Percentiles rank a stretch among this genome's conserved stretches.
Conservation (phyloP, 2,888 invertebrate genomes). For the Platycheirus albimanus region DNA sequence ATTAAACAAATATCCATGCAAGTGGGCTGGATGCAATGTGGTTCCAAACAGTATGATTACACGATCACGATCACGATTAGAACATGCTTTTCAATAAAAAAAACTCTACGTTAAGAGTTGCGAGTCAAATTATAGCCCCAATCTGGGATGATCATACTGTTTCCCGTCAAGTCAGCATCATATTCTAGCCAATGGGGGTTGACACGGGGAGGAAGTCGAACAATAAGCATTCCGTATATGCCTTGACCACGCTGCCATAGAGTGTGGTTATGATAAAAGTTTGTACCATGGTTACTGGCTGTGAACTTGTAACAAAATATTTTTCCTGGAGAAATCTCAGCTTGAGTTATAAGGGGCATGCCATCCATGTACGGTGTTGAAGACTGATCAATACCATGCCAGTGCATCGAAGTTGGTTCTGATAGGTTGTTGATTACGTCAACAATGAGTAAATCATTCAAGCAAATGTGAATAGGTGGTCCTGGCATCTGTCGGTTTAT, state of each 20-base stretch:
- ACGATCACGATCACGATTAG: conserved; percentile 79
- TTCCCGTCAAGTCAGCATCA: conserved; percentile 64
- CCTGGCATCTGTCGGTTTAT: conserved; percentile 79
- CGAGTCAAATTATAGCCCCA: conserved; percentile 79
- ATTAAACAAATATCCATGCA: conserved; percentile 80
- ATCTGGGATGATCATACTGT: conserved; percentile 64
- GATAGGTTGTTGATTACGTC: conserved; percentile 77
- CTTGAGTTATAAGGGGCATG: conserved; percentile 80
- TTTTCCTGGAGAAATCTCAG: conserved; percentile 80
- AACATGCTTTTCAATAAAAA: conserved; percentile 78
- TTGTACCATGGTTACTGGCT: conserved; percentile 79
- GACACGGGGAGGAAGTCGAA: conserved; percentile 18
- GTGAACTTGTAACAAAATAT: conserved; percentile 80
- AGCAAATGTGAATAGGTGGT: conserved; percentile 78
- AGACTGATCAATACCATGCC: conserved; percentile 80
- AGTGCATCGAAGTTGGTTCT: conserved; percentile 79
- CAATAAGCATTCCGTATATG: no score
- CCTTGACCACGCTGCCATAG: conserved; percentile 31
- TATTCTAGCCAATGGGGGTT: conserved; percentile 78
- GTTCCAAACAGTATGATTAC: conserved; percentile 72
- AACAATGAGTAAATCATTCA: conserved; percentile 77
- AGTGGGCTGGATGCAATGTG: conserved; percentile 79
- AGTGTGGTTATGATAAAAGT: conserved; percentile 81
- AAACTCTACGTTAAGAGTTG: conserved; percentile 77
- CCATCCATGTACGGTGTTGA: conserved; percentile 80